phyloP scores from a whole-genome alignment of 53 echinoderm and acorn worm species.

The Crossaster papposus region DNA sequence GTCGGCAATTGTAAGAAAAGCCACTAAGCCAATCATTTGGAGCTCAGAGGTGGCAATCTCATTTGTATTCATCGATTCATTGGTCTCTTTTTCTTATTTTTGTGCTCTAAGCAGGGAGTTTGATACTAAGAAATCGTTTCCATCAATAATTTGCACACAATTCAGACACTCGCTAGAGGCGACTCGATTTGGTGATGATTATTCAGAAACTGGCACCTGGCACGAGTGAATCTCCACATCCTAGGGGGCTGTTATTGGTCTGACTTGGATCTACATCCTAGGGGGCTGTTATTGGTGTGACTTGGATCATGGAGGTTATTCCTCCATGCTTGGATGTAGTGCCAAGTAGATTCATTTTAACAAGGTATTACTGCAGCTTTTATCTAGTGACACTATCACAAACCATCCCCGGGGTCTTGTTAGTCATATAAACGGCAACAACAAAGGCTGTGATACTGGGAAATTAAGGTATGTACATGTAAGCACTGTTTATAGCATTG shows the following conservation, averaged over 20 bases:
- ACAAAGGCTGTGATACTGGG: too few species aligned
- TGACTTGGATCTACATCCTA: neutral
- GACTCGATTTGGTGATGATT: neutral
- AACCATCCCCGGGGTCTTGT: too few species aligned
- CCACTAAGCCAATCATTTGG: neutral
- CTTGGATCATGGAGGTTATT: too few species aligned
- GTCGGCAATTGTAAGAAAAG: neutral
- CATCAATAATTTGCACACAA: neutral
- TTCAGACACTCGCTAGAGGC: neutral
- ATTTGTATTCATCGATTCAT: neutral
- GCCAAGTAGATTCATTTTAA: neutral
- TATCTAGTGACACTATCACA: too few species aligned
- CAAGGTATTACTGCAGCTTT: too few species aligned
- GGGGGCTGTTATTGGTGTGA: neutral
- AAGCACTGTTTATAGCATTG: too few species aligned
- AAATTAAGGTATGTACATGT: too few species aligned
- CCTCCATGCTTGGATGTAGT: too few species aligned
- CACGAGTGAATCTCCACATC: neutral
- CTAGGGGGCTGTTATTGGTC: neutral
- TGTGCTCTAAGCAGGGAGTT: neutral
- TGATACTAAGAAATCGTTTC: slow-evolving; percentile 7
- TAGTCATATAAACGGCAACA: too few species aligned
- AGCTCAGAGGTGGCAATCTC: neutral
- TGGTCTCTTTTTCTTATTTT: neutral
- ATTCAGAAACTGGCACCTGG: neutral